Evolutionary conservation across 2,888 invertebrate species (phyloP).

Genomic region (Lepetodrilus schrolli): DNA sequence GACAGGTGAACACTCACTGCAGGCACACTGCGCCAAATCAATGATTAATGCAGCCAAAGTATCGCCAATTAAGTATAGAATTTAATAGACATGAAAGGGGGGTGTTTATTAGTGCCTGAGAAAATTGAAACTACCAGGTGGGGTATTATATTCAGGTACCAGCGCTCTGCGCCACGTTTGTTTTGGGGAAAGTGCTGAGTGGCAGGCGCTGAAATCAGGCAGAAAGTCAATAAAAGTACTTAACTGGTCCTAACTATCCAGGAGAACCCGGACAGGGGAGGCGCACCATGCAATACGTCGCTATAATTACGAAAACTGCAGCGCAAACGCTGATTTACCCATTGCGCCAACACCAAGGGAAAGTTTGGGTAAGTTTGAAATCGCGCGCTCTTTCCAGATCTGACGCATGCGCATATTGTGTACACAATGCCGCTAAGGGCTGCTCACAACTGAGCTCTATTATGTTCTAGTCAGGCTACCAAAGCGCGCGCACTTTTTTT

Average conservation of each 20-base stretch:
- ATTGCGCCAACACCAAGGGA: not conserved
- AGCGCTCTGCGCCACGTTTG: slow-evolving; percentile 16
- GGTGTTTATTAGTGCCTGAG: slow-evolving; percentile 50
- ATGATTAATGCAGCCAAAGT: slow-evolving; percentile 66
- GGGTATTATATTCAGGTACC: slow-evolving; percentile 13
- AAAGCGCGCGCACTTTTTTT: slow-evolving; percentile 13
- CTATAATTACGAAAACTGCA: slow-evolving; percentile 31
- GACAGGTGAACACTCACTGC: slow-evolving; percentile 62
- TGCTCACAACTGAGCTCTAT: slow-evolving; percentile 21
- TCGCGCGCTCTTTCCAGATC: slow-evolving; percentile 33
- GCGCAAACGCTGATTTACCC: slow-evolving; percentile 8
- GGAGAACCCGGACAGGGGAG: slow-evolving; percentile 24
- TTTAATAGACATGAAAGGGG: slow-evolving; percentile 67
- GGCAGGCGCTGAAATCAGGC: slow-evolving; percentile 14
- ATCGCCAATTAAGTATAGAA: slow-evolving; percentile 68
- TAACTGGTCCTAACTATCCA: slow-evolving; percentile 34
- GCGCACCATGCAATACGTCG: slow-evolving; percentile 11
- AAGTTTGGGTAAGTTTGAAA: slow-evolving; percentile 37
- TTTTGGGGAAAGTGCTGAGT: slow-evolving; percentile 25
- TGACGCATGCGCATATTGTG: slow-evolving; percentile 40
- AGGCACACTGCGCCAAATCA: slow-evolving; percentile 48
- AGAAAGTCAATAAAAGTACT: slow-evolving; percentile 37
- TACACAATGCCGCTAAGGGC: slow-evolving; percentile 29
- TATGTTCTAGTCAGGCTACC: slow-evolving; percentile 15
- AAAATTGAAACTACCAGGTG: slow-evolving; percentile 45